A percentile compares a stretch with the other conserved stretches of the same genome.
phyloP scores from a whole-genome alignment of 1,140 invertebrate genomes.

The Drosophila hydei region DNA sequence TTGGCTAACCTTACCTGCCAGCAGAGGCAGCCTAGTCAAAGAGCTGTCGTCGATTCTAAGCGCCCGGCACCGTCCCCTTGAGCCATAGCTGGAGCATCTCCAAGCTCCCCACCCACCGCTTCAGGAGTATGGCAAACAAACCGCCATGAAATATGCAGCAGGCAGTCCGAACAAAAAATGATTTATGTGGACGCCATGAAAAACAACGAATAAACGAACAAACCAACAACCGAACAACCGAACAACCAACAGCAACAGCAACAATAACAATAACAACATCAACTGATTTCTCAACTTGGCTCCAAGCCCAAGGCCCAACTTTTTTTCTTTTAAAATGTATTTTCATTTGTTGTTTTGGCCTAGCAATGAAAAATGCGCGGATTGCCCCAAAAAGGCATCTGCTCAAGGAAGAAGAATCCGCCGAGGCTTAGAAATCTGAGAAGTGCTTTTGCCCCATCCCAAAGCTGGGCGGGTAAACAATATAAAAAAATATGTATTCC shows the following conservation, averaged over 20 bases:
- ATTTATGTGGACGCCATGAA: conserved; percentile 74
- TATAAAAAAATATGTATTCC: no score
- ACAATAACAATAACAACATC: conserved; percentile 70
- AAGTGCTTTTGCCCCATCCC: neutral
- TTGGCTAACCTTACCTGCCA: conserved; percentile 75
- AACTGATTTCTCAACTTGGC: conserved; percentile 77
- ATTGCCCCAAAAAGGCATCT: conserved; percentile 28
- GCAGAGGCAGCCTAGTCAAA: conserved; percentile 75
- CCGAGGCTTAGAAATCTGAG: conserved; percentile 9
- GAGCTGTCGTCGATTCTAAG: conserved; percentile 80
- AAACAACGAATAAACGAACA: conserved; percentile 41
- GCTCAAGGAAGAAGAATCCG: neutral
- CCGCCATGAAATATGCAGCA: conserved; percentile 76
- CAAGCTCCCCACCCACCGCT: neutral
- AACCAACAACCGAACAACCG: conserved; percentile 47
- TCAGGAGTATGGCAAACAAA: conserved; percentile 43
- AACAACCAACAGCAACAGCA: no score
- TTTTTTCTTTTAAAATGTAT: neutral
- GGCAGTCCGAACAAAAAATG: conserved; percentile 68
- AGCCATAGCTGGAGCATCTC: conserved; percentile 7
- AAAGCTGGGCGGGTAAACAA: no score
- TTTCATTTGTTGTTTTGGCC: conserved; percentile 34
- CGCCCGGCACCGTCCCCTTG: conserved; percentile 19
- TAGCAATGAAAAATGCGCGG: conserved; percentile 57
- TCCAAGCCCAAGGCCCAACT: conserved; percentile 25